phyloP scores from a whole-genome alignment of 2,888 invertebrate genomes.

The Nymphalis polychloros region DNA sequence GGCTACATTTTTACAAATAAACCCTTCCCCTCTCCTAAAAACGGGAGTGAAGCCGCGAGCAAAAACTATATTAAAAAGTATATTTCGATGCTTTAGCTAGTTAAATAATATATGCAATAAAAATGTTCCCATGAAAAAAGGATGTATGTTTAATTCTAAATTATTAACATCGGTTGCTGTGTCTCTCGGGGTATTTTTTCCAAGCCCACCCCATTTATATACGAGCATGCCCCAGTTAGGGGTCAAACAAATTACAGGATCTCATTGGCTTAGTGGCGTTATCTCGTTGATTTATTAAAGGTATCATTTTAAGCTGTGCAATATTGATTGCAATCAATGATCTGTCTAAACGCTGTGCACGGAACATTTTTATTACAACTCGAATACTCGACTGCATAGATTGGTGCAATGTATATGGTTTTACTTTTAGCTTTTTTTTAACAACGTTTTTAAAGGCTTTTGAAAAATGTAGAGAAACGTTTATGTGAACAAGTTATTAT shows the following conservation, averaged over 20 bases:
- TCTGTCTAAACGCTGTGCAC: not conserved
- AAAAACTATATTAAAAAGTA: too few relatives aligned
- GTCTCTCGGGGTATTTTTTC: slow-evolving; percentile 10
- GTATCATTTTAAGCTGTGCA: slow-evolving; percentile 26
- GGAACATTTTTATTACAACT: too few relatives aligned
- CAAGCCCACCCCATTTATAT: slow-evolving; percentile 15
- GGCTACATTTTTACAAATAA: too few relatives aligned
- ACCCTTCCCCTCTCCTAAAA: too few relatives aligned
- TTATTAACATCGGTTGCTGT: not conserved
- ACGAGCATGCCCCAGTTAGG: slow-evolving; percentile 20
- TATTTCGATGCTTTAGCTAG: not conserved
- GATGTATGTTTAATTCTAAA: not conserved
- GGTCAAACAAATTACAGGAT: slow-evolving; percentile 37
- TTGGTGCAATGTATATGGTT: too few relatives aligned
- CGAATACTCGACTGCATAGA: too few relatives aligned
- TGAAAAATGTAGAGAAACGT: too few relatives aligned
- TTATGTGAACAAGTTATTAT: too few relatives aligned
- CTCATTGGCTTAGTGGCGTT: slow-evolving; percentile 31
- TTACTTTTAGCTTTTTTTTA: too few relatives aligned
- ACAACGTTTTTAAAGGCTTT: too few relatives aligned
- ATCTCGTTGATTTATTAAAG: slow-evolving; percentile 36
- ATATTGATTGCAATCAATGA: slow-evolving; percentile 24
- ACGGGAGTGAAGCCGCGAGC: too few relatives aligned
- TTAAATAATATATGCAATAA: not conserved
- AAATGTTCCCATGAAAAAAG: not conserved